Conservation (phyloP, 1,140 invertebrate species). For the Trichonephila clavipes region DNA sequence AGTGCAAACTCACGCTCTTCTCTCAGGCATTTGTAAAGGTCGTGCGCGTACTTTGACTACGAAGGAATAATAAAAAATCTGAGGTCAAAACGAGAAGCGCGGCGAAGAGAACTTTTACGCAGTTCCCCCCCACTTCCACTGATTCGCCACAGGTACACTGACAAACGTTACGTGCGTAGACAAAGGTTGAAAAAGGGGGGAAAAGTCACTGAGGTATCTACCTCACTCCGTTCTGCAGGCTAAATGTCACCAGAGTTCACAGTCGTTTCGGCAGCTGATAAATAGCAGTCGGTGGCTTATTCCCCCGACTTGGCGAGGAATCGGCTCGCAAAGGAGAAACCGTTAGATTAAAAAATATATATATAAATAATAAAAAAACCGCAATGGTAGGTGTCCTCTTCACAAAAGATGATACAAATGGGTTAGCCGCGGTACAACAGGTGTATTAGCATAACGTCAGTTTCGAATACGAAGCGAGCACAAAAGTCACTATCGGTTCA, state of each 20-base stretch:
- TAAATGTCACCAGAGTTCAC: slow-evolving; percentile 75
- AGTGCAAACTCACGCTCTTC: slow-evolving; percentile 52
- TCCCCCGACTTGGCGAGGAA: slow-evolving; percentile 38
- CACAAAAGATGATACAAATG: slow-evolving; percentile 7
- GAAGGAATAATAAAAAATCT: slow-evolving; percentile 8
- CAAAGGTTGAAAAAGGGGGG: slow-evolving; percentile 63
- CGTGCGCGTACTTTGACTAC: slow-evolving; percentile 73
- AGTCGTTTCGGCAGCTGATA: slow-evolving; percentile 52
- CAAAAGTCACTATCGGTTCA: not conserved
- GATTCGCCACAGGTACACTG: slow-evolving; percentile 73
- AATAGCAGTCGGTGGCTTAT: slow-evolving; percentile 23
- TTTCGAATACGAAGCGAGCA: not conserved
- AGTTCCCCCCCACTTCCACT: slow-evolving; percentile 37
- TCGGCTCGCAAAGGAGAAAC: slow-evolving; percentile 11
- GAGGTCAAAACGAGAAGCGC: slow-evolving; percentile 62
- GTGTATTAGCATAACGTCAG: slow-evolving; percentile 13
- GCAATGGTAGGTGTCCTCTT: not conserved
- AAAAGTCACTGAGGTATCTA: slow-evolving; percentile 60
- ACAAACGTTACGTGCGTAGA: slow-evolving; percentile 69
- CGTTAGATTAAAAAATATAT: slow-evolving; percentile 24
- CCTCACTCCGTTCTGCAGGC: slow-evolving; percentile 53
- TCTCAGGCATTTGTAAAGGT: slow-evolving; percentile 21
- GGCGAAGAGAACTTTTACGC: slow-evolving; percentile 50
- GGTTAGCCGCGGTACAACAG: not conserved
- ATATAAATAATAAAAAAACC: not conserved